A percentile compares a stretch with the other conserved stretches of the same genome.
Conservation (phyloP, 2,113 vertebrate genomes). For the Catharus fuscescens region DNA sequence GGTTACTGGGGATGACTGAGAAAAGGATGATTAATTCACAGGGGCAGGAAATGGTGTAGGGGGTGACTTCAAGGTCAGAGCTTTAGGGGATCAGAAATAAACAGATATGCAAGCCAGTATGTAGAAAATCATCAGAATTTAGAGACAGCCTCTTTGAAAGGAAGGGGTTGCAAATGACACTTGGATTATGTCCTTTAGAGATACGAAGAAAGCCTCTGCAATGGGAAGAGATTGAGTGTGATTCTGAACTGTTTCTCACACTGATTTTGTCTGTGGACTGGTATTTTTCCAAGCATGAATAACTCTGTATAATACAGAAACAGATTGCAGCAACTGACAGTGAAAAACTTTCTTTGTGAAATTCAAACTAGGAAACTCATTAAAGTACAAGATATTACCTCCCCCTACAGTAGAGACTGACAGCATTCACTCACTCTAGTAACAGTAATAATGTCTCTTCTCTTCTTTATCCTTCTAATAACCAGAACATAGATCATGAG, state of each 20-base stretch:
- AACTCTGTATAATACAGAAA: neutral
- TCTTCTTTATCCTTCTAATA: neutral
- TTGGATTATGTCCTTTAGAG: neutral
- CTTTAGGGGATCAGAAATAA: neutral
- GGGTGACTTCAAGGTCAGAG: neutral
- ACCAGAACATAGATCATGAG: neutral
- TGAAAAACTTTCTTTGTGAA: neutral
- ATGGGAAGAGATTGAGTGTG: neutral
- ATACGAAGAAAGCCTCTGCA: neutral
- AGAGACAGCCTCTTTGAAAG: neutral
- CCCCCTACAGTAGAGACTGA: neutral
- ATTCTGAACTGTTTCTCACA: neutral
- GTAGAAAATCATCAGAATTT: neutral
- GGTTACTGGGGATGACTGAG: neutral
- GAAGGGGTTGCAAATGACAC: neutral
- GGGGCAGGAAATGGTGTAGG: neutral
- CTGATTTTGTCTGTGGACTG: neutral
- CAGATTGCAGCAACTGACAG: neutral
- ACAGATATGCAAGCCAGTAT: neutral
- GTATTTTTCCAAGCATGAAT: neutral
- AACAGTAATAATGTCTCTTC: neutral
- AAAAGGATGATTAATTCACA: neutral
- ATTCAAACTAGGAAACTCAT: slow-evolving; percentile 2
- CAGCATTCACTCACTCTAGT: neutral
- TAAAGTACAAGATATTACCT: neutral